Evolutionary conservation across 2,113 vertebrate species (phyloP).

Genomic region (Chiloscyllium plagiosum): DNA sequence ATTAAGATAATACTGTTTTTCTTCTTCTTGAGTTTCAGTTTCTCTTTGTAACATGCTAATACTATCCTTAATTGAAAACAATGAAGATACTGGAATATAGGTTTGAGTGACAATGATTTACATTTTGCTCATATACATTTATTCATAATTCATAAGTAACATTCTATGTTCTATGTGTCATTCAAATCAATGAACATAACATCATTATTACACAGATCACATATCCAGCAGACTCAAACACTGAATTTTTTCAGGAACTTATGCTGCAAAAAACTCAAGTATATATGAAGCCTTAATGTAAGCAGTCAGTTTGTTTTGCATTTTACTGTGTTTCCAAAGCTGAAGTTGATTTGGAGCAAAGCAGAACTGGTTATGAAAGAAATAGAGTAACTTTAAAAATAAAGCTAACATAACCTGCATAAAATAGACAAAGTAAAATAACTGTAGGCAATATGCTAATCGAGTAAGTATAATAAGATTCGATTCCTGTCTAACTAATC

Average conservation of each 20-base stretch:
- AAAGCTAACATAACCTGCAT: neutral
- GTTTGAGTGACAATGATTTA: too few relatives aligned
- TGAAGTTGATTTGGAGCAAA: neutral
- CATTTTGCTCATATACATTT: neutral
- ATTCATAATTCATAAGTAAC: neutral
- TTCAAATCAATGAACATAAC: neutral
- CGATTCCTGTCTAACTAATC: neutral
- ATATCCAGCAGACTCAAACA: neutral
- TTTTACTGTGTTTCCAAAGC: neutral
- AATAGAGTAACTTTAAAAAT: neutral
- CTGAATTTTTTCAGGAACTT: neutral
- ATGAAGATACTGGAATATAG: neutral
- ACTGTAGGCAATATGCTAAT: neutral
- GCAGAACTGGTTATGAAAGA: neutral
- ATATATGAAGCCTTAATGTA: neutral
- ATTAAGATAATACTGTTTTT: neutral
- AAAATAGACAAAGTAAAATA: neutral
- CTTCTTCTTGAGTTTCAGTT: neutral
- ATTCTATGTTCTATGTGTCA: neutral
- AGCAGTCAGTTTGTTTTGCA: neutral
- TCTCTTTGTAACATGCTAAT: neutral
- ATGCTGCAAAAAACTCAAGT: neutral
- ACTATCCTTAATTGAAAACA: neutral
- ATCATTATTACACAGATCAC: neutral
- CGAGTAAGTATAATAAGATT: neutral